A percentile compares a stretch with the other conserved stretches of the same genome.
phyloP scores from a whole-genome alignment of 2,888 invertebrate species.

The Drosophila ochracea region DNA sequence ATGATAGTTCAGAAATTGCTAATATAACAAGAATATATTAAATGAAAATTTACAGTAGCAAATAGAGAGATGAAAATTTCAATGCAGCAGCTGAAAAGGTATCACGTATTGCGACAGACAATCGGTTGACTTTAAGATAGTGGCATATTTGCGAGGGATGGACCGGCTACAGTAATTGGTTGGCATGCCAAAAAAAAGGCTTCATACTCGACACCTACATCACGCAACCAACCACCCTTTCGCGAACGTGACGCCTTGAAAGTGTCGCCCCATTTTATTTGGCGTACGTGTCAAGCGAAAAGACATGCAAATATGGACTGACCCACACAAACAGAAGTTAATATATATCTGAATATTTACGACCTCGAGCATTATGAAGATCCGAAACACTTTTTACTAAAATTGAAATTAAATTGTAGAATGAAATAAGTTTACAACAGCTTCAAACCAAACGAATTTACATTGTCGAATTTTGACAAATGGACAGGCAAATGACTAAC shows the following conservation, averaged over 20 bases:
- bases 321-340: conserved; percentile 21
- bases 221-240: too few species aligned
- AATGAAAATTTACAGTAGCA: background rate
- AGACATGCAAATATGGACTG: conserved; percentile 41
- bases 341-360: conserved; percentile 19
- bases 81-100: conserved; percentile 10
- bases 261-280: conserved; percentile 69
- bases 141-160: conserved; percentile 30
- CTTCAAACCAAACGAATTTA: conserved; percentile 37
- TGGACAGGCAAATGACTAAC: conserved; percentile 46
- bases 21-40: background rate
- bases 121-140: conserved; percentile 23
- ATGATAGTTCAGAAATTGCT: background rate
- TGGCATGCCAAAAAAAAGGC: conserved; percentile 31
- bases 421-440: conserved; percentile 22
- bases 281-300: conserved; percentile 53
- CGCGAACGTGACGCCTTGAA: conserved; percentile 59
- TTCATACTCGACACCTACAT: background rate
- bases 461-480: conserved; percentile 72
- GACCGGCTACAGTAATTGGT: conserved; percentile 14
- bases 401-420: conserved; percentile 1
- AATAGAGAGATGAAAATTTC: background rate
- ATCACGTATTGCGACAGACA: conserved; percentile 39
- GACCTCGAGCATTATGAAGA: conserved; percentile 3
- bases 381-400: background rate